Conservation (phyloP, 2,113 vertebrate species). For the Atractosteus spatula region DNA sequence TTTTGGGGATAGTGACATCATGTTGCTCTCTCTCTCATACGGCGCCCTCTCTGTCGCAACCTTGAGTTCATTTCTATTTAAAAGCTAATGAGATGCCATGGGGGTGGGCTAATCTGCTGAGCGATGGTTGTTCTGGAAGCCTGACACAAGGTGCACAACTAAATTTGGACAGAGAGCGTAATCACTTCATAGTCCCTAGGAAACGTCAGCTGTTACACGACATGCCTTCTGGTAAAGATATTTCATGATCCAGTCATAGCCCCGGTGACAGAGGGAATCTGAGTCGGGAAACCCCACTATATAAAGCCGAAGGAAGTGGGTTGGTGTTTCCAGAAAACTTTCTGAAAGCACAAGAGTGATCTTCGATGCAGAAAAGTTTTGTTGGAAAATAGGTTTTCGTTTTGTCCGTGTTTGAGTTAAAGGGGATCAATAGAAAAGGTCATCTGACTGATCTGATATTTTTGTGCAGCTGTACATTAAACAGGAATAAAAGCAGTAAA, state of each 20-base stretch:
- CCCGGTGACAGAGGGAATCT: neutral
- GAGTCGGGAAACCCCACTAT: slow-evolving; percentile 2
- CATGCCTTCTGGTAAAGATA: slow-evolving; percentile 39
- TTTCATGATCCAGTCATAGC: neutral
- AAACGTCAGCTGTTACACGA: slow-evolving; percentile 51
- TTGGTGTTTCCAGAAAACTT: slow-evolving; percentile 8
- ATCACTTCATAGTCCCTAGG: slow-evolving; percentile 18
- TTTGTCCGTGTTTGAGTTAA: no score
- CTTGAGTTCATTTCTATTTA: slow-evolving; percentile 55
- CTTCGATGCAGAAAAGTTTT: no score
- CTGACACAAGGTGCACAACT: slow-evolving; percentile 34
- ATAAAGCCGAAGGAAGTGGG: neutral
- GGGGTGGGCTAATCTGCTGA: slow-evolving; percentile 25
- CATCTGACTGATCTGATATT: no score
- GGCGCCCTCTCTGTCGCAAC: slow-evolving; percentile 18
- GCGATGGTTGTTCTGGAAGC: slow-evolving; percentile 5
- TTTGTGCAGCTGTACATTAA: no score
- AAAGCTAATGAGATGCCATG: slow-evolving; percentile 52
- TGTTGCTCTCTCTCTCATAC: slow-evolving; percentile 9
- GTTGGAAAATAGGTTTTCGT: no score
- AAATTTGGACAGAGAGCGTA: slow-evolving; percentile 52
- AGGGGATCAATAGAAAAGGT: no score
- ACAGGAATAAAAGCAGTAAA: no score
- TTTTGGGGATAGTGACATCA: slow-evolving; percentile 54
- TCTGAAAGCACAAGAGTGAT: neutral